Evolutionary conservation across 2,888 invertebrate species (phyloP), one percentile per base, ranked within the genome.

Genomic region (Oligia fasciuncula): DNA sequence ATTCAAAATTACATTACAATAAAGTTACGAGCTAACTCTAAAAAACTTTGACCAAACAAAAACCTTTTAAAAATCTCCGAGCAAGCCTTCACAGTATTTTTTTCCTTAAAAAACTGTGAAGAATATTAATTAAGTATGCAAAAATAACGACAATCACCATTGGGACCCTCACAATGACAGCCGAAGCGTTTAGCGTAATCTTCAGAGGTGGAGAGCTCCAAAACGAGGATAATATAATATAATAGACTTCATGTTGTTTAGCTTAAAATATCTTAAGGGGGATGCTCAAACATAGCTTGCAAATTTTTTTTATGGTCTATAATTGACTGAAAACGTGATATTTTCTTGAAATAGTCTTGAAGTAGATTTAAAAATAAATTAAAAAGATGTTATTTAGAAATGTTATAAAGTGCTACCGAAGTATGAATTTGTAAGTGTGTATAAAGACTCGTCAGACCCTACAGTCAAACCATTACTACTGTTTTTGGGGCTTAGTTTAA

Each of bases 131-230:
- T 87, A 88, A 84, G 81, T 89, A 91, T 90, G 90, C 90, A 90
- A 90, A 89, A 91, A 89, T 91, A 91, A 91, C 85, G 91, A 86
- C 85, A 84, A 85, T 83, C 83, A 74, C 84, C 84, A 76, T 75
- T 80, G 89, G 84, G 90, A 79, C 86, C 82, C 74, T 77, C 76
- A 85, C 80, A 89, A 91, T 88, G 89, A 86, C 91, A 88, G 87
- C 83, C 81, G 80, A 85, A 87, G 84, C 86, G 85, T 90, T 91
- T 88, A 89, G 81, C 84, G 81, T 91, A 90, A 91, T 90, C 86
- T 90, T 83, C 74, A 49, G 69, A 73, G 67, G 84, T 76, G 70
- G 73, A 69, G 73, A 69, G 76, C 83, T 78, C 74, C 73, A 71
- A 77, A 85, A 84, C 51, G 77, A 83, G 79, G 79, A 85, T 89